Evolutionary conservation across 2,113 vertebrate species (phyloP), one percentile per base, ranked within the genome.

Genomic region (Bungarus multicinctus): DNA sequence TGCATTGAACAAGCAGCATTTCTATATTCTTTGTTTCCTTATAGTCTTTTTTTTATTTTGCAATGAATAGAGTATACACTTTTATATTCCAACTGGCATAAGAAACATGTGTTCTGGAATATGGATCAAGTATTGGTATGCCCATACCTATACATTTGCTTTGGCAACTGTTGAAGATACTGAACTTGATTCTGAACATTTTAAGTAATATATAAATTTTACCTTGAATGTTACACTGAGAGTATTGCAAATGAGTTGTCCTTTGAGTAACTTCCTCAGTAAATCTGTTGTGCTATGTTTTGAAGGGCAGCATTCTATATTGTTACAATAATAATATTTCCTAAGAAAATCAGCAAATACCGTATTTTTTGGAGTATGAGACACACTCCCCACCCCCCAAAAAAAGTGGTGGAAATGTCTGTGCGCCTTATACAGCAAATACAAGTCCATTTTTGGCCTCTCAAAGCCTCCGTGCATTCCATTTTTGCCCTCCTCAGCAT

Each of bases 21-120:
- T 81, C 47, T 53, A 86, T 95, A 7, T 47, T 55, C 92, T 45
- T 89, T 85, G 87, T 94, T 54, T 91, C 95, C 94, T 22, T 27
- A 91, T 30, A 87, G 27, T 85, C 50, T 57, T 85, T 25, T 25
- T 4, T 88, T 45, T 86, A 18, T 18, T 27, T 18, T 43, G 27
- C 64, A 58, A 91, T 74, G 95, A 55, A 54, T 64, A 30, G 94
- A 92, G 85, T 0, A 23, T 90, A 43, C 5, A 18, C 30, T 34
- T 69, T 69, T 16, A 69, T 69, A 69, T 34, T 81, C 18, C 20
- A 22, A 43, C 34, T 81, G 34, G 34, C 74, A 81, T 22, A 43
- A 43, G 74, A 43, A 43, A 43, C 74, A 81, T 43, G 20, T 39
- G 16, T 34, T 81, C 74, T 43, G 34, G 74, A 43, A 43, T 43